phyloP scores from a whole-genome alignment of 2,113 vertebrate genomes.

The Triplophysa rosa region DNA sequence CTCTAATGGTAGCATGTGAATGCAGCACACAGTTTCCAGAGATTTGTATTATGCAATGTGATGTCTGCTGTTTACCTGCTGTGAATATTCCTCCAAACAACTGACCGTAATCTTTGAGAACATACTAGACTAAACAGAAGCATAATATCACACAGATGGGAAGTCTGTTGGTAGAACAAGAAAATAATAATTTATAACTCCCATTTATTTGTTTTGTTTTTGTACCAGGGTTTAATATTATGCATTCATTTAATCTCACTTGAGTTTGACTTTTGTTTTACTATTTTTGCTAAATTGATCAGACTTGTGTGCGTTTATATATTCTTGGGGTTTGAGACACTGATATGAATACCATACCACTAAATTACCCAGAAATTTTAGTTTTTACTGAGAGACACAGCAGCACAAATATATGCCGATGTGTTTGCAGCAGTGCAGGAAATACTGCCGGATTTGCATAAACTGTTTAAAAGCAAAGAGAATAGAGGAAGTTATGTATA shows the following conservation, averaged over 20 bases:
- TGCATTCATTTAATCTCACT: neutral
- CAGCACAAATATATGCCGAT: neutral
- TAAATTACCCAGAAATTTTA: neutral
- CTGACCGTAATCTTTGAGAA: neutral
- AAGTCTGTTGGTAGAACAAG: neutral
- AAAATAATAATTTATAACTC: no score
- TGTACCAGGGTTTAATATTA: neutral
- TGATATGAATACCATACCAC: neutral
- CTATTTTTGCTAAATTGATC: neutral
- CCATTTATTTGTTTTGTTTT: neutral
- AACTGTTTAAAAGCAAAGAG: neutral
- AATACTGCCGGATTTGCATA: neutral
- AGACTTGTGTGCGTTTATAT: neutral
- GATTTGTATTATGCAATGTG: neutral
- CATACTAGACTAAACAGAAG: neutral
- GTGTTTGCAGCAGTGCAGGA: neutral
- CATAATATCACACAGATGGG: neutral
- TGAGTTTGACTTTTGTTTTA: neutral
- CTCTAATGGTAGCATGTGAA: conserved; percentile 60
- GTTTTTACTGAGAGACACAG: neutral
- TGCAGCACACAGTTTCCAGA: neutral
- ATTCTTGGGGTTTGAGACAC: neutral
- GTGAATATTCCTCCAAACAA: neutral
- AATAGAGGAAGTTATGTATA: neutral
- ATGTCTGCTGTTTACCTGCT: neutral